Percentiles rank a stretch among this genome's conserved stretches.
phyloP scores from a whole-genome alignment of 1,140 invertebrate genomes.

The Bombus impatiens region DNA sequence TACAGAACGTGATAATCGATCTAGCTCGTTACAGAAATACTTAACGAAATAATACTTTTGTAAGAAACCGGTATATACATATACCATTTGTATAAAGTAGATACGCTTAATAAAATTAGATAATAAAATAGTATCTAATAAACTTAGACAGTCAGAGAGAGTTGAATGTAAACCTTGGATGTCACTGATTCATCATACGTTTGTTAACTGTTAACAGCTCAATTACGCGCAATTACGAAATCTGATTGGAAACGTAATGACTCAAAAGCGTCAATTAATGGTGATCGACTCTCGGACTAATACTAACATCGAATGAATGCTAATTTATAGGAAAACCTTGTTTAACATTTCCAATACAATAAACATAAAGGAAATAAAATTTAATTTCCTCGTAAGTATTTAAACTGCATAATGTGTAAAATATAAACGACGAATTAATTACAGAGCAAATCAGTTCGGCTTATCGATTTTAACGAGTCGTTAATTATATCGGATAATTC shows the following conservation, averaged over 20 bases:
- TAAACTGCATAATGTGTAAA: too few relatives aligned
- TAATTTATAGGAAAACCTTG: background rate
- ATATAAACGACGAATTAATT: background rate
- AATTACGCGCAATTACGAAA: background rate
- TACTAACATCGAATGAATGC: background rate
- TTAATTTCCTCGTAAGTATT: too few relatives aligned
- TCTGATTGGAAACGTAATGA: background rate
- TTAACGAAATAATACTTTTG: too few relatives aligned
- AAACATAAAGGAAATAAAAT: background rate
- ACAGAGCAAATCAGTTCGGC: background rate
- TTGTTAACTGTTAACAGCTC: background rate
- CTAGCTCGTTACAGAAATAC: too few relatives aligned
- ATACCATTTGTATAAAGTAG: background rate
- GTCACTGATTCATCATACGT: background rate
- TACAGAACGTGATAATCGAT: too few relatives aligned
- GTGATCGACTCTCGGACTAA: background rate
- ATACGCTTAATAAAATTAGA: background rate
- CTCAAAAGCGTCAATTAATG: background rate
- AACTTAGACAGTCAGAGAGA: background rate
- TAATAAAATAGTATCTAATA: background rate
- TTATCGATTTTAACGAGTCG: background rate
- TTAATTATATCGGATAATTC: background rate
- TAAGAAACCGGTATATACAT: too few relatives aligned
- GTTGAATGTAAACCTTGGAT: background rate
- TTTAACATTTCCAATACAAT: too few relatives aligned